Percentiles rank a stretch among this genome's conserved stretches.
Evolutionary conservation across 1,140 invertebrate species (phyloP).

Genomic region (Cepaea nemoralis): DNA sequence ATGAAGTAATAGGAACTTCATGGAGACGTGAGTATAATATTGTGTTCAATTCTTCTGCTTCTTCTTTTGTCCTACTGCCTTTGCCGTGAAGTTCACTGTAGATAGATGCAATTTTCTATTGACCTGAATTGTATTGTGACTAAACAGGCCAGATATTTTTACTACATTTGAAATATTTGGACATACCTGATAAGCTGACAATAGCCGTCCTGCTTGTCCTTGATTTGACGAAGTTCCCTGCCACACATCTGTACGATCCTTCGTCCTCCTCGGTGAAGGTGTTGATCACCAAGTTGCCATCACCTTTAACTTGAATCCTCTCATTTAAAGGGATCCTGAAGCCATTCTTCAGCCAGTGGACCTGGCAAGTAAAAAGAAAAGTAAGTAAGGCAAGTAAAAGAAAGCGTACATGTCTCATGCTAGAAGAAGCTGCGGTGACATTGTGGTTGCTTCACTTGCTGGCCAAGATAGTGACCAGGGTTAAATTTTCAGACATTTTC

Average conservation of each 20-base stretch:
- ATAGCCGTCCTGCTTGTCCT: not conserved
- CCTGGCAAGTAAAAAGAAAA: not conserved
- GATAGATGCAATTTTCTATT: too few species aligned
- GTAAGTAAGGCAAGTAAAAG: too few species aligned
- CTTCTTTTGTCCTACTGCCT: too few species aligned
- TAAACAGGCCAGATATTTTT: not conserved
- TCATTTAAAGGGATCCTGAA: not conserved
- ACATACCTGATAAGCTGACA: not conserved
- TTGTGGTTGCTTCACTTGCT: too few species aligned
- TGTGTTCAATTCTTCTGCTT: too few species aligned
- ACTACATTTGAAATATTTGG: not conserved
- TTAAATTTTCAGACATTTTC: too few species aligned
- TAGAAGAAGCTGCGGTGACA: too few species aligned
- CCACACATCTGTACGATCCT: not conserved
- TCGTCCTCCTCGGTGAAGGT: not conserved
- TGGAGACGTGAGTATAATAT: too few species aligned
- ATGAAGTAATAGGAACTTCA: too few species aligned
- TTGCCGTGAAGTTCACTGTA: too few species aligned
- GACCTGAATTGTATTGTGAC: not conserved
- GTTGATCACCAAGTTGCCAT: not conserved
- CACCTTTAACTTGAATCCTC: not conserved
- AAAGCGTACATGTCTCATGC: too few species aligned
- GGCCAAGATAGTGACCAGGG: too few species aligned
- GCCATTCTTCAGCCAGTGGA: not conserved
- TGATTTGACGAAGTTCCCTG: not conserved